phyloP scores from a whole-genome alignment of 2,113 vertebrate genomes.

The Penelope pileata region DNA sequence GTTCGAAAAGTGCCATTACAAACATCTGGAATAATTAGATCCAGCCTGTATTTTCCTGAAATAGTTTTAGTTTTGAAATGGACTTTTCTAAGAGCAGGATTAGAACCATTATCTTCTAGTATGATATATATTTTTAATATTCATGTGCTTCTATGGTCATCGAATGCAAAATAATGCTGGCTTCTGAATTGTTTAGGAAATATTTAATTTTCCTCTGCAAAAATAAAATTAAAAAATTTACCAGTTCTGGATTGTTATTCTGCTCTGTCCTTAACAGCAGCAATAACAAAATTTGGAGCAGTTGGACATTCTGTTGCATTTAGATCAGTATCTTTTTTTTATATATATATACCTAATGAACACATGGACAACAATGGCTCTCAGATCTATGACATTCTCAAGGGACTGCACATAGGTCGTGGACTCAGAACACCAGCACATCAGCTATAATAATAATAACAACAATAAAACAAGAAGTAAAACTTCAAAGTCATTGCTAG shows the following conservation, averaged over 20 bases:
- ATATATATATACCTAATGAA: constrained; percentile 60
- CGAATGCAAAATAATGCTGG: neutral
- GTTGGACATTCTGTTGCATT: constrained; percentile 67
- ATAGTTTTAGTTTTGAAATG: neutral
- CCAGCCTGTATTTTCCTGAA: neutral
- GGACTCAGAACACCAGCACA: constrained; percentile 51
- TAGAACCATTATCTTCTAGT: neutral
- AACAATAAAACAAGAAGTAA: neutral
- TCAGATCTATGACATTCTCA: constrained; percentile 70
- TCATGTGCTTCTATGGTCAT: neutral
- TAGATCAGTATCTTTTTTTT: constrained; percentile 57
- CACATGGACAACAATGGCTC: constrained; percentile 62
- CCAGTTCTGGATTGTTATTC: neutral
- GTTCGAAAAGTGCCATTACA: neutral
- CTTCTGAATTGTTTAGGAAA: constrained; percentile 19
- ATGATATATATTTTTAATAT: neutral
- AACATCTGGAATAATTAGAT: neutral
- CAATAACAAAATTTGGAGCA: constrained; percentile 31
- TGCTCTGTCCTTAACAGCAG: neutral
- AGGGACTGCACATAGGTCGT: constrained; percentile 55
- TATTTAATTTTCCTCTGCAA: constrained; percentile 19
- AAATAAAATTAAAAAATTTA: neutral
- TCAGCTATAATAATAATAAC: constrained; percentile 46
- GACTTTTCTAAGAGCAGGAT: neutral
- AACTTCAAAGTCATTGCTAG: constrained; percentile 68